Evolutionary conservation across 2,797 vertebrate species (phyloP), one percentile per base, ranked within the genome.

Genomic region (Microcaecilia unicolor): DNA sequence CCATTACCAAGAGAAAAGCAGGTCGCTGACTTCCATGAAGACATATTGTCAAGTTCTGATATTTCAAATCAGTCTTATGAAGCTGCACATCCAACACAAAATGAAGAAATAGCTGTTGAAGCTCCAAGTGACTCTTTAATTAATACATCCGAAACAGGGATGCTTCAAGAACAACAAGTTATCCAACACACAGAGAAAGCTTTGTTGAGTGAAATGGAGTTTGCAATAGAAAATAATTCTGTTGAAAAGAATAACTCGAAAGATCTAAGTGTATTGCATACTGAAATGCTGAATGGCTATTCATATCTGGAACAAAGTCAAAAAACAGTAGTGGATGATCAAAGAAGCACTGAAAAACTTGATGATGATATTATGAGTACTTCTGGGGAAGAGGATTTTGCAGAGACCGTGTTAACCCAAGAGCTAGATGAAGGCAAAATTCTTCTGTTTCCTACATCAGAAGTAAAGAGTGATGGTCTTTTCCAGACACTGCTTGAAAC

Each of bases 401-500:
- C n/a, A n/a, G n/a, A n/a, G n/a, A n/a, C n/a, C n/a, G n/a, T n/a
- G n/a, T n/a, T n/a, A n/a, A 15, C 9, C 5, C 15, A 34, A 15
- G 45, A 23, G 10, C 21, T 31, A 9, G 20, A n/a, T 18, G 23
- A 41, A 15, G 45, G 48, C 6, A 27, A 45, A 8, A 13, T 36
- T 8, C 34, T 41, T 26, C 25, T 25, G 35, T 48, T 31, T 28
- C 28, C 31, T 13, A 18, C 25, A 11, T 34, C 26, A 12, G 37
- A 41, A 27, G 28, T 18, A 5, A 41, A 48, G 10, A 23, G 19
- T 10, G 32, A 48, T 13, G 45, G 45, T 8, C 18, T 48, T 10
- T 41, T 48, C 24, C 37, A 48, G 15, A 31, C 45, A 27, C 31
- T 34, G 12, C 15, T 25, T 3, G 32, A 41, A 36, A 23, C 27